Evolutionary conservation across 2,113 vertebrate species (phyloP).

Genomic region (Nematolebias whitei): DNA sequence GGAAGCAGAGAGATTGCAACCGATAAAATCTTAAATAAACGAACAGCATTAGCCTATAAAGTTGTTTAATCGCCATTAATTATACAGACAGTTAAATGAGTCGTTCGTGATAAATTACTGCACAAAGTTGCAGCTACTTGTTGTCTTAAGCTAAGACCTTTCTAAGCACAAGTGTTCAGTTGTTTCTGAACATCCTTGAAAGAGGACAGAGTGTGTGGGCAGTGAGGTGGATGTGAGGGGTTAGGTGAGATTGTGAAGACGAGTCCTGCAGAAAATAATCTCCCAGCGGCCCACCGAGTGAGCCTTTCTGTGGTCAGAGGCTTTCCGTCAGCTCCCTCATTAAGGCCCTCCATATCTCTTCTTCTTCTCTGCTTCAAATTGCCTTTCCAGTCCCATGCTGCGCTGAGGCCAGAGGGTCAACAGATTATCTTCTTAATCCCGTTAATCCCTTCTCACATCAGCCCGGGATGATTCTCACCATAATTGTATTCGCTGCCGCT

Average conservation of each 20-base stretch:
- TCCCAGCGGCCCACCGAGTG: conserved; percentile 38
- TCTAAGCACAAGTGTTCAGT: background rate
- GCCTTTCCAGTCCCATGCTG: conserved; percentile 71
- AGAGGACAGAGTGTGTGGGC: conserved; percentile 29
- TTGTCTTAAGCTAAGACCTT: background rate
- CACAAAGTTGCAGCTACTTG: background rate
- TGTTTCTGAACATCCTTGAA: conserved; percentile 31
- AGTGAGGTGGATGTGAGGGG: conserved; percentile 13
- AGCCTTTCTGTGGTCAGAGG: conserved; percentile 61
- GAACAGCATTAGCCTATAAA: background rate
- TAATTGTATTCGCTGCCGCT: conserved; percentile 73
- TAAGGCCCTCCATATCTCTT: conserved; percentile 59
- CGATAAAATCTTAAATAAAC: too few relatives aligned
- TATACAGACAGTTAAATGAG: background rate
- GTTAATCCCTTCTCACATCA: conserved; percentile 78
- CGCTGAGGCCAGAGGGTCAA: conserved; percentile 69
- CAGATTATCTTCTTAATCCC: conserved; percentile 78
- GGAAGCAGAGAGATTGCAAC: background rate
- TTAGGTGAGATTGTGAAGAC: conserved; percentile 39
- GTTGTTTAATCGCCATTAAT: background rate
- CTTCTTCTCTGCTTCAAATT: conserved; percentile 65
- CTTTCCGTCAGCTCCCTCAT: conserved; percentile 61
- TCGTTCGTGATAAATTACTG: background rate
- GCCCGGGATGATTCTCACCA: conserved; percentile 71
- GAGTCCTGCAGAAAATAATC: conserved; percentile 58